These are phyloP conservation scores for Ennomos erosarius DNA, from an alignment of 2,888 invertebrate species.

Conservation along the genomic window DNA sequence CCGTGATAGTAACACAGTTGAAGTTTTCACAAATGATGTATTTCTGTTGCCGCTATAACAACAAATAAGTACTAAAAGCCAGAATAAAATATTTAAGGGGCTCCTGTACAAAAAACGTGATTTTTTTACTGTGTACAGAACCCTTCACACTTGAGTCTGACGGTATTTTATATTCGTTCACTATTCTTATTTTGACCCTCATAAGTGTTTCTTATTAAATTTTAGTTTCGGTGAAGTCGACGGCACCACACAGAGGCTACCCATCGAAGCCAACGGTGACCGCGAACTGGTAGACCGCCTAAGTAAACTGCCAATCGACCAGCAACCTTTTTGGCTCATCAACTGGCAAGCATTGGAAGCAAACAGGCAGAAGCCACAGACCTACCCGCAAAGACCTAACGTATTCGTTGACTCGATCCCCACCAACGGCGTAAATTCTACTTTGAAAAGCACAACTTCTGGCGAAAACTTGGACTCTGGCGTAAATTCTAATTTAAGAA, in stretches of 20 bases:
- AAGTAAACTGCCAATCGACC: constrained; percentile 87
- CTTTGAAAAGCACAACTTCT: constrained; percentile 8
- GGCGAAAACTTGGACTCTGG: no score
- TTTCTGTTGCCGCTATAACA: no score
- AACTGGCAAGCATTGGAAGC: constrained; percentile 88
- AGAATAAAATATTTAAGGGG: no score
- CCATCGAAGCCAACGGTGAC: constrained; percentile 89
- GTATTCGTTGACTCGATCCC: constrained; percentile 49
- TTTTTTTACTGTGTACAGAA: no score
- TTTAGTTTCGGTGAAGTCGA: constrained; percentile 66
- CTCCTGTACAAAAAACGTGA: no score
- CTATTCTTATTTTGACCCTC: no score
- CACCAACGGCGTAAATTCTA: constrained; percentile 9
- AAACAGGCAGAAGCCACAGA: constrained; percentile 75
- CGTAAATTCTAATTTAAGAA: no score
- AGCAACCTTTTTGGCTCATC: constrained; percentile 90
- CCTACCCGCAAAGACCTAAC: constrained; percentile 66
- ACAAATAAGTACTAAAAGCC: no score
- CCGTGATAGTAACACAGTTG: no score
- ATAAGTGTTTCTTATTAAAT: background rate
- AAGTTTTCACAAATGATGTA: no score
- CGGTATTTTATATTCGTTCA: no score
- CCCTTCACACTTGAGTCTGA: no score
- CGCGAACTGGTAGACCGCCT: constrained; percentile 86
- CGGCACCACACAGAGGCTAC: constrained; percentile 75